Evolutionary conservation across 35 echinoderm and acorn worm species (phyloP), one percentile per base, ranked within the genome.

Genomic region (Chiridota heheva): DNA sequence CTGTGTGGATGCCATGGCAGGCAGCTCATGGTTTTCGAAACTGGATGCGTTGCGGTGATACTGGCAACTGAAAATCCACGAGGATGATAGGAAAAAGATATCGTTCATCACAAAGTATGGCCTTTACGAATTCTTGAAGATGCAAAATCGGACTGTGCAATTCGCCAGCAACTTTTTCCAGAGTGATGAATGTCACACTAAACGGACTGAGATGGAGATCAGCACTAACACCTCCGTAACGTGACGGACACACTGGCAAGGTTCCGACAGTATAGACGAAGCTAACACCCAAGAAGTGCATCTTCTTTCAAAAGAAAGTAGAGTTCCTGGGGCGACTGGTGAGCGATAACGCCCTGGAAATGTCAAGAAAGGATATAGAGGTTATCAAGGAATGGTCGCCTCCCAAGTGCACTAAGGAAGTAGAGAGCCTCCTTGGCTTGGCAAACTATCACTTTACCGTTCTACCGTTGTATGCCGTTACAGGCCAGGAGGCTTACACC

Each of bases 21-120:
- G 71, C 6, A 83, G 44, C 29, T 8, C 39, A 15, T 82, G 87
- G 87, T 89, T 89, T 42, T 90, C 88, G 3, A 90, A 84, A 40
- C 31, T 90, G 17, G 88, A 90, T 36, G 70, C 81, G 0, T 56
- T 58, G 17, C 69, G 45, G 27, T 79, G 43, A 30, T 90, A 90
- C 60, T 90, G 80, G 88, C 88, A 90, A 32, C 58, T 90, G 7
- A 46, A 53, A 36, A 57, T 90, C 18, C 31, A 45, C 16, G 40
- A 72, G 13, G 25, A 40, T n/a, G 88, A 84, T 49, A 48, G 67
- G 31, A 58, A 90, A 33, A 90, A 90, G 60, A 84, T 81, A 1
- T 79, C 80, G 1, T 90, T 90, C 46, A 51, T 84, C n/a, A 84
- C 80, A 7, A 83, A 73, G 51, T 42, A 84, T 60, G 71, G 82